Evolutionary conservation across 2,113 vertebrate genomes (phyloP).

Genomic region (Indicator maculatus): DNA sequence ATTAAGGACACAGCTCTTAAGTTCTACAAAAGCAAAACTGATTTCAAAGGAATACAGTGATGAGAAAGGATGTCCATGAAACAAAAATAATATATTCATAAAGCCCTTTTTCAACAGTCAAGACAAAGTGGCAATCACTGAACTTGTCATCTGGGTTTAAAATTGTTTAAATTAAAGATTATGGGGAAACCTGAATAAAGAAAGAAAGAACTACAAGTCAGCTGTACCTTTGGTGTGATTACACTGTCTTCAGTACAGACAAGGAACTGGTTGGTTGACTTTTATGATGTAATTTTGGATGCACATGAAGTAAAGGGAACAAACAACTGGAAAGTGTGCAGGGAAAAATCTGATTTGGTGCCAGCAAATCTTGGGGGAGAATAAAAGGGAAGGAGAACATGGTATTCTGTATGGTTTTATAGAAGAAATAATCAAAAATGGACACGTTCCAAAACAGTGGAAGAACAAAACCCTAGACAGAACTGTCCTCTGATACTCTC

Average conservation of each 20-base stretch:
- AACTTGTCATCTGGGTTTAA: background rate
- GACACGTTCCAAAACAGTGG: background rate
- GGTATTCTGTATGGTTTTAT: background rate
- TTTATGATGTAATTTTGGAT: background rate
- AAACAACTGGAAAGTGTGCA: background rate
- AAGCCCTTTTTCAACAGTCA: background rate
- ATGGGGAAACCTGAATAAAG: background rate
- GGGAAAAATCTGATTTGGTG: background rate
- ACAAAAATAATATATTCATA: background rate
- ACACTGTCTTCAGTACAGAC: background rate
- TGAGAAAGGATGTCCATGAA: background rate
- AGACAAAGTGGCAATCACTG: background rate
- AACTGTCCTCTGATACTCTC: background rate
- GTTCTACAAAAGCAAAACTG: background rate
- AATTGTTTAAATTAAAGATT: background rate
- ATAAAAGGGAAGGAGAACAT: background rate
- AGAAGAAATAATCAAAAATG: background rate
- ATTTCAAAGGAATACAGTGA: conserved; percentile 39
- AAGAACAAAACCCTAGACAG: accelerated
- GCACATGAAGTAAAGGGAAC: background rate
- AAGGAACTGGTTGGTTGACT: background rate
- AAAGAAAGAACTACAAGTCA: background rate
- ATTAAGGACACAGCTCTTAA: conserved; percentile 34
- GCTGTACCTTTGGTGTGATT: background rate
- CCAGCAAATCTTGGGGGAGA: background rate